These are phyloP conservation scores for Papilio polyxenes DNA, from an alignment of 1,140 invertebrate species.

Conservation along the genomic window DNA sequence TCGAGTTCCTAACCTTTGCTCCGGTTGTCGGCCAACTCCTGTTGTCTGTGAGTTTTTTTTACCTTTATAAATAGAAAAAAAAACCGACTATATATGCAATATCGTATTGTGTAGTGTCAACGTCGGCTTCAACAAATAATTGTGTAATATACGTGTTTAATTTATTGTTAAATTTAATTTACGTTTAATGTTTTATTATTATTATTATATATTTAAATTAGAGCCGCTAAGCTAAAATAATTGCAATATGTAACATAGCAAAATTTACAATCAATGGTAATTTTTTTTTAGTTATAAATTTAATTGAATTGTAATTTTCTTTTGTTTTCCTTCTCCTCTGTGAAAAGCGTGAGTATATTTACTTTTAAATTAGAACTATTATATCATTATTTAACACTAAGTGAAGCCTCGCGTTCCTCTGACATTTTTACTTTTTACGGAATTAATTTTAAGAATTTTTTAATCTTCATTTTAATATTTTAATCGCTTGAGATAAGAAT, in stretches of 20 bases:
- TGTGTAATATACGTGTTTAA: not conserved
- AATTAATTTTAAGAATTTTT: no score
- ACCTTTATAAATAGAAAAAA: no score
- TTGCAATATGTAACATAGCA: not conserved
- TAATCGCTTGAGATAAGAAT: no score
- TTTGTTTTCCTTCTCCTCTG: not conserved
- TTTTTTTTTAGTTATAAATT: not conserved
- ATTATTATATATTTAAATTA: no score
- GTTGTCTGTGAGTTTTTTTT: slow-evolving; percentile 7
- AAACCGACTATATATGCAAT: not conserved
- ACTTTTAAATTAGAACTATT: no score
- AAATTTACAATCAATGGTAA: not conserved
- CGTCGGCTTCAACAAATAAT: not conserved
- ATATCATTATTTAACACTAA: no score
- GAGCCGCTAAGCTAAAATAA: not conserved
- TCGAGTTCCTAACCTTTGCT: slow-evolving; percentile 28
- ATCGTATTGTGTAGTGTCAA: not conserved
- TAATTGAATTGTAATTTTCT: not conserved
- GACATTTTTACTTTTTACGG: no score
- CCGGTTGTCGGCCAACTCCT: not conserved
- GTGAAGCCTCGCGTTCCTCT: no score
- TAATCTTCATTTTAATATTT: no score
- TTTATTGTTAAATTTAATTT: not conserved
- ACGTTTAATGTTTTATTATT: no score
- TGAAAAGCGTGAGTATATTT: not conserved